Base-by-base conservation (phyloP, 2,113 vertebrate genomes). In the Centropus unirufus region DNA sequence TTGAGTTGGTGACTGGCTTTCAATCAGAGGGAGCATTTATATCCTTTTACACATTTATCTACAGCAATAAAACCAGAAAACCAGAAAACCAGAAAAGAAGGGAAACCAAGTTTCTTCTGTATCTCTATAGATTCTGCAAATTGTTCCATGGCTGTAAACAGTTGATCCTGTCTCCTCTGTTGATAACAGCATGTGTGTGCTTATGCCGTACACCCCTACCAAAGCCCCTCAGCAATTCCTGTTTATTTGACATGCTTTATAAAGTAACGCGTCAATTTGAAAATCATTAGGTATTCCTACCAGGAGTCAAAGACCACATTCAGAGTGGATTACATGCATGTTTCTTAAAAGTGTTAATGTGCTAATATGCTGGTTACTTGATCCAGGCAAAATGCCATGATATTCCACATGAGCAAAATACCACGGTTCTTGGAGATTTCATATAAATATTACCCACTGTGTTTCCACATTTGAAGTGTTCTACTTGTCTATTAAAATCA, bases 321-420 rank as follows among this genome's bases (percentile, higher is more conserved):
- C 97, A 98, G 97, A 97, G 96, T 86, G 97, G 97, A 98, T 98
- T 97, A 97, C 90, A 98, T 23, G 96, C 97, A 94, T 97, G 97
- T 97, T 98, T 98, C 96, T 93, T 96, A 96, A 97, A 97, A 98
- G 98, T 98, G 98, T 98, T 99, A 99, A 99, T 99, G 98, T 99
- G 99, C 98, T 99, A 99, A 99, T 99, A 98, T 99, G 98, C 98
- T 98, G 98, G 98, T 99, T 99, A 98, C 98, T 98, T 97, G 98
- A 98, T 99, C 98, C 98, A 99, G 99, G 98, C 98, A 98, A 97
- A 96, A 97, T 97, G 98, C 98, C 98, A 98, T 92, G 86, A 97
- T 99, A 97, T 98, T 98, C 95, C 93, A 94, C 97, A 96, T 95
- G 97, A 98, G 96, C 98, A 98, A 97, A 95, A 97, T 97, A 96